Evolutionary conservation across 2,113 vertebrate species (phyloP), one percentile per base, ranked within the genome.

Genomic region (Sarotherodon lohbergeri): DNA sequence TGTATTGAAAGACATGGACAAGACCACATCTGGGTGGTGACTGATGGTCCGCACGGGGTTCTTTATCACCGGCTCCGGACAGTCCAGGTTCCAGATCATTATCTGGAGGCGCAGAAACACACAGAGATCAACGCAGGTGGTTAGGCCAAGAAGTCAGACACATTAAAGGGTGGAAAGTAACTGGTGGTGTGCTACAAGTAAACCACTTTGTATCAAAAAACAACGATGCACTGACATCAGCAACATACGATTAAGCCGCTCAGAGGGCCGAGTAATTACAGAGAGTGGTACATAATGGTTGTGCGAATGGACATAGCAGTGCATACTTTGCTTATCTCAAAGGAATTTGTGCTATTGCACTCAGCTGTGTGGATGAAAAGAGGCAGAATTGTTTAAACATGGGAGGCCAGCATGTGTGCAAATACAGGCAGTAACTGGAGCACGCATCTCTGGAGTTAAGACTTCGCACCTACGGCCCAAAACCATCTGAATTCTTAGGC

Each of bases 1-100:
- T 11, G 96, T 97, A 92, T 97, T 98, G 95, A 99, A 99, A 2
- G 98, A 98, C 97, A 99, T 97, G 89, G 98, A 99, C 34, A 99
- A 97, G 57, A 99, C 95, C 41, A 98, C 97, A 8, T 99, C 97
- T 5, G 95, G 93, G 92, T 99, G 98, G 88, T 92, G 94, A 0
- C 90, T 93, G 41, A 99, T 96, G 81, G 97, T 97, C 93, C 94
- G 96, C 88, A 98, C 95, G 0, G 98, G 98, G 13, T 93, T 97
- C 3, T 94, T 94, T 68, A 98, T 96, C 41, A 98, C 93, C 81
- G 87, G 11, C 1, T 97, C 97, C 1, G 89, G 85, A 83, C 93
- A 96, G 80, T 97, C 97, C 88, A 99, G 96, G 90, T 98, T 99
- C 98, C 98, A 99, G 94, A 98, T 95, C 98, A 99, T 98, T 86